Base-by-base conservation (phyloP, 2,888 invertebrate species). In the Calliphora vomitoria region DNA sequence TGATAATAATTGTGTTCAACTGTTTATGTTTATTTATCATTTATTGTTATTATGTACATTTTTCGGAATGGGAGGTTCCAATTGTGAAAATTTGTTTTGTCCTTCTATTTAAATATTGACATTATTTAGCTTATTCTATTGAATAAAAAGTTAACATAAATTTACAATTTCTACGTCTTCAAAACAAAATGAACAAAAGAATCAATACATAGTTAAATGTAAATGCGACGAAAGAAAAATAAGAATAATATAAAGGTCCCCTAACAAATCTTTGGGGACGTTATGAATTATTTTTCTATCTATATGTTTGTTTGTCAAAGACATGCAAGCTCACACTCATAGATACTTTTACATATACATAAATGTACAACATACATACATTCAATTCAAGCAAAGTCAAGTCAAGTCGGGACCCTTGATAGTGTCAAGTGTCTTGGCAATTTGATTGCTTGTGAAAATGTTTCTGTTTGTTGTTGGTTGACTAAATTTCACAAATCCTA, bases 391-490 rank as follows among this genome's bases (percentile, higher is more conserved):
- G 6, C 8, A 74, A 31, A 81, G 15, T 62, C 60, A 50, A 71
- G 31, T 25, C 25, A 25, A n/a, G n/a, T 58, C 68, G 68, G 44
- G 50, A 69, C 60, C 50, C 60, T 20, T 80, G 44, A 47, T 74
- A 82, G 75, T 82, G 82, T 82, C 82, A 76, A 76, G 60, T 82
- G 66, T 35, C 20, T 82, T 82, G 75, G 38, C 47, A 82, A 62
- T 69, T 60, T 75, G 68, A 68, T 69, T 68, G 68, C 15, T 47
- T 47, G 58, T 25, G 69, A 44, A 82, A 68, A 58, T 68, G 58
- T 74, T 75, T 55, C 31, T 47, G 18, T 68, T 75, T 60, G 60
- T 75, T 82, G 68, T 76, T 82, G 50, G 60, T 62, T 60, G 75
- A 50, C 75, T 75, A 82, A 82, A 69, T 76, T 82, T 44, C 60